Percentiles rank a stretch among this genome's conserved stretches.
phyloP scores from a whole-genome alignment of 2,113 vertebrate species.

The Vidua chalybeata region DNA sequence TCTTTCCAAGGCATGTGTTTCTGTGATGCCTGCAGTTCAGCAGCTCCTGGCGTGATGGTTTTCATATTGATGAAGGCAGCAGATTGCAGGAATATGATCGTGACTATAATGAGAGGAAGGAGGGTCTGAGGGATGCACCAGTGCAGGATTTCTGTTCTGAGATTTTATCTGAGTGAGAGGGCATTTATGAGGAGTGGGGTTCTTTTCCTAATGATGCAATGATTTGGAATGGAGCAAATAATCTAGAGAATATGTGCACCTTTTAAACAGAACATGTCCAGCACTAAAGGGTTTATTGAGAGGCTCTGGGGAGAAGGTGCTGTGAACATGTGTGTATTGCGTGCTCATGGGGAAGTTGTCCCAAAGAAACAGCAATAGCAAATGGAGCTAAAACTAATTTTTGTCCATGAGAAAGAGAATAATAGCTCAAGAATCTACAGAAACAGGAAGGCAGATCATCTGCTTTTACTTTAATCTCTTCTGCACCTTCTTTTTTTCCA shows the following conservation, averaged over 20 bases:
- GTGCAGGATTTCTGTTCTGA: neutral
- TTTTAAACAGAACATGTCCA: neutral
- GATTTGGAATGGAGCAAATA: neutral
- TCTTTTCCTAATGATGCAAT: neutral
- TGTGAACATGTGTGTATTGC: neutral
- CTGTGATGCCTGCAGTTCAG: neutral
- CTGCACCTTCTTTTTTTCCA: neutral
- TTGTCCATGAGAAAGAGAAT: neutral
- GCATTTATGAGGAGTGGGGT: neutral
- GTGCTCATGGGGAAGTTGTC: neutral
- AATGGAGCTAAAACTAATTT: neutral
- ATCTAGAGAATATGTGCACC: neutral
- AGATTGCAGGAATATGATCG: slow-evolving; percentile 3
- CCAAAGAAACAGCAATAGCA: neutral
- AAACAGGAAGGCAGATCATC: neutral
- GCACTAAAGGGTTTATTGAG: neutral
- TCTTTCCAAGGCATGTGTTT: neutral
- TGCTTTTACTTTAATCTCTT: neutral
- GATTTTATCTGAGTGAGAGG: neutral
- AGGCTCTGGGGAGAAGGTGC: neutral
- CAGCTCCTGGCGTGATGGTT: neutral
- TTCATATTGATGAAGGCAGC: slow-evolving; percentile 31
- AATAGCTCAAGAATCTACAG: neutral
- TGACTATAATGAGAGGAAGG: neutral
- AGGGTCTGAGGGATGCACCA: neutral